These are phyloP conservation scores for Trachymyrmex cornetzi DNA, from an alignment of 1,140 invertebrate species.

Conservation along the genomic window DNA sequence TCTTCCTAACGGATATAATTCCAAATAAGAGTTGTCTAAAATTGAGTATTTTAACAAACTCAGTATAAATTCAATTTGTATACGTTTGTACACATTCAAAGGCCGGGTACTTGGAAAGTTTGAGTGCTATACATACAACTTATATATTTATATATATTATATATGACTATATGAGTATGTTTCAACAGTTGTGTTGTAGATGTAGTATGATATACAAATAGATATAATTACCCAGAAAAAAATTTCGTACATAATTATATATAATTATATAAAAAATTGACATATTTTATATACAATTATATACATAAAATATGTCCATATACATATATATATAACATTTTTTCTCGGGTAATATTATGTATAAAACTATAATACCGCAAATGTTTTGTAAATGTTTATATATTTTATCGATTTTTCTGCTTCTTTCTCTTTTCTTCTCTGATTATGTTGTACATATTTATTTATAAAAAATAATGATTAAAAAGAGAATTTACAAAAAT, in stretches of 20 bases:
- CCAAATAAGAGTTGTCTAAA: not conserved
- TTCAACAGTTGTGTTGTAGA: conserved; percentile 17
- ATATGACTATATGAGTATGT: not conserved
- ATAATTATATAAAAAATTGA: too few species aligned
- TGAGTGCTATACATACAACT: not conserved
- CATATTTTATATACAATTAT: too few species aligned
- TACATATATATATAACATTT: too few species aligned
- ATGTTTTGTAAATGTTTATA: conserved; percentile 10
- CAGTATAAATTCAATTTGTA: not conserved
- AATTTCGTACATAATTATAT: too few species aligned
- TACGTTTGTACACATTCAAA: not conserved
- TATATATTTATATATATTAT: not conserved
- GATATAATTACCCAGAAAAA: not conserved
- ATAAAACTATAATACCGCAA: conserved; percentile 16
- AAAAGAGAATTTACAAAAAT: not conserved
- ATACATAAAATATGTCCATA: too few species aligned
- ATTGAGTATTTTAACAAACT: conserved; percentile 22
- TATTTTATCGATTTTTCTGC: not conserved
- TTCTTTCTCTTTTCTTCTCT: not conserved
- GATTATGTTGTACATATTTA: not conserved
- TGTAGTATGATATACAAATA: not conserved
- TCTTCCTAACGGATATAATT: not conserved
- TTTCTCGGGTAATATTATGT: not conserved
- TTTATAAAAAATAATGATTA: not conserved
- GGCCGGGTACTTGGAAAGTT: not conserved